phyloP scores from a whole-genome alignment of 2,888 invertebrate genomes.

The Hipparchia sbordonii region DNA sequence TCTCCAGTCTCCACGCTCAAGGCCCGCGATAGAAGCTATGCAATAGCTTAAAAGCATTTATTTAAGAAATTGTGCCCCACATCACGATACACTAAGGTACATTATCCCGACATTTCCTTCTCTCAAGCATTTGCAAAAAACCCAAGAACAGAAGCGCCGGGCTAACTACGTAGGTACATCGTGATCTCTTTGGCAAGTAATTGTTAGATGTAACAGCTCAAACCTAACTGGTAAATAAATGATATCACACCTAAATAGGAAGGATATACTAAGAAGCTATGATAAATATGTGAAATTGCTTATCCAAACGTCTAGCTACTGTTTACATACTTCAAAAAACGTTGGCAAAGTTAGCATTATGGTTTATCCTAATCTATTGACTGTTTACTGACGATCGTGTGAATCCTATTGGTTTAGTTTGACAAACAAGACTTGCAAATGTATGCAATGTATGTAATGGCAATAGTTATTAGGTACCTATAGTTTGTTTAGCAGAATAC shows the following conservation, averaged over 20 bases:
- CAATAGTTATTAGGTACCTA: not conserved
- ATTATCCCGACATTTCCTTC: too few relatives aligned
- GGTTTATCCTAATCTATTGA: conserved; percentile 3
- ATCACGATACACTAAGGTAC: too few relatives aligned
- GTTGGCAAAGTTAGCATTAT: not conserved
- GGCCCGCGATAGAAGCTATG: too few relatives aligned
- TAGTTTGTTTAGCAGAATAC: not conserved
- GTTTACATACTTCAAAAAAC: conserved; percentile 1
- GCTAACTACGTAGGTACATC: too few relatives aligned
- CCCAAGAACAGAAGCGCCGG: too few relatives aligned
- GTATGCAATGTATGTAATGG: not conserved
- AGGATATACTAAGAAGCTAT: conserved; percentile 1
- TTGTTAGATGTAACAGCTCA: conserved; percentile 1
- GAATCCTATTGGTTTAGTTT: conserved; percentile 13
- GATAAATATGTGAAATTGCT: not conserved
- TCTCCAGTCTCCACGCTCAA: too few relatives aligned
- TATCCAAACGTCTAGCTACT: conserved; percentile 5
- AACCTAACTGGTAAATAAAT: not conserved
- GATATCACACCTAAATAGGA: not conserved
- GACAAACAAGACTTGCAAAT: conserved; percentile 6
- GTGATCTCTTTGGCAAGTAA: not conserved
- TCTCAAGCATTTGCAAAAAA: too few relatives aligned
- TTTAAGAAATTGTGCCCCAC: too few relatives aligned
- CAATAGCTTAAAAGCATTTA: too few relatives aligned
- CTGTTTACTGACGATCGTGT: not conserved